phyloP scores from a whole-genome alignment of 1,140 invertebrate species.

The Caenorhabditis remanei region DNA sequence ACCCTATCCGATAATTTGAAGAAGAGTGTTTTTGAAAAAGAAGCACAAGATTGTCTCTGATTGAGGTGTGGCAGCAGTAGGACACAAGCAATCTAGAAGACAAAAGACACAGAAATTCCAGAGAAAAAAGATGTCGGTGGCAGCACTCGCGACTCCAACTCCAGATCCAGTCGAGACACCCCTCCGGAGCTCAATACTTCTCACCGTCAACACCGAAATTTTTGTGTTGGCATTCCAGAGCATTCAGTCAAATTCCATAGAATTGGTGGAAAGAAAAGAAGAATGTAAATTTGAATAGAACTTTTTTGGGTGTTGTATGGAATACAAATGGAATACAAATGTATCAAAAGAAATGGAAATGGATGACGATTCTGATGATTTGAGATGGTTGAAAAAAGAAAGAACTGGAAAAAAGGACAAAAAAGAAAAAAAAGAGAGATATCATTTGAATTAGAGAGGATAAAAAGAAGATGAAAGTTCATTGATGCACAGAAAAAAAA shows the following conservation, averaged over 20 bases:
- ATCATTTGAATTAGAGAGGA: background rate
- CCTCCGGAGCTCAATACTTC: background rate
- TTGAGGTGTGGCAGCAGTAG: conserved; percentile 4
- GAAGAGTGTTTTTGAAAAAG: background rate
- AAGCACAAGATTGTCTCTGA: background rate
- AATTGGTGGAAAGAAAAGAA: background rate
- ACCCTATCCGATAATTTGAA: background rate
- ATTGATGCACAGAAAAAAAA: background rate
- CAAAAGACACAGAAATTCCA: conserved; percentile 9
- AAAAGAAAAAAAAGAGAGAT: background rate
- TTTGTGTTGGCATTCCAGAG: background rate
- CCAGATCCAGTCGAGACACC: background rate
- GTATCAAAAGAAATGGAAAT: too few relatives aligned
- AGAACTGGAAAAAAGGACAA: background rate
- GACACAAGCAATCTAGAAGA: background rate
- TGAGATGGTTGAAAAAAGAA: background rate
- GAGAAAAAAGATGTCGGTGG: conserved; percentile 23
- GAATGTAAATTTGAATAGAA: conserved; percentile 22
- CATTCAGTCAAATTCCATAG: background rate
- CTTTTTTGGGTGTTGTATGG: background rate
- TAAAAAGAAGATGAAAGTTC: conserved; percentile 30
- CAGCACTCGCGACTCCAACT: conserved; percentile 5
- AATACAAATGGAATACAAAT: conserved; percentile 12
- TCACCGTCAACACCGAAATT: conserved; percentile 2
- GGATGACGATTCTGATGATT: background rate